Evolutionary conservation across 2,113 vertebrate genomes (phyloP), one percentile per base, ranked within the genome.

Genomic region (Cygnus atratus): DNA sequence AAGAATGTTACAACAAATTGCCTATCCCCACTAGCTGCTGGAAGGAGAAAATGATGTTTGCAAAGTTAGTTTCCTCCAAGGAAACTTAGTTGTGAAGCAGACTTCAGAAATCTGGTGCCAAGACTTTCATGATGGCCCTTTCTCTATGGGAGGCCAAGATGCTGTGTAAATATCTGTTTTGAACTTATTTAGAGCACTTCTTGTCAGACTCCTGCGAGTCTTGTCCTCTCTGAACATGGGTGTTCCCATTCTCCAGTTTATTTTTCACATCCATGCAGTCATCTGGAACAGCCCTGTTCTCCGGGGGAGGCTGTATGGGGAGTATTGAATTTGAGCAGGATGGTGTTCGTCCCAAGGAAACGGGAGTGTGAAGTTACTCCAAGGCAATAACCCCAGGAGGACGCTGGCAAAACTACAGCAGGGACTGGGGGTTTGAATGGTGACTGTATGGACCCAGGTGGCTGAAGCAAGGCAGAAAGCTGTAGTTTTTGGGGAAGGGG

Each of bases 211-310:
- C 44, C 59, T 92, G 63, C 0, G 1, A 87, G 81, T 33, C 71
- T 82, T 82, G 54, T 73, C 55, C 15, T 68, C 65, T 90, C 83
- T 93, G 88, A 83, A 52, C 59, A 87, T 81, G 92, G 92, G 90
- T 93, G 90, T 96, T 95, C 88, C 92, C 72, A 29, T 67, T 80
- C 72, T 74, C 90, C 39, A 11, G 39, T 75, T 96, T 92, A 55
- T 93, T 87, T 96, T 82, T 59, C 76, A 84, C 68, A 61, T 57
- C 87, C 0, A 2, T 90, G 81, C 15, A 9, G 41, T 85, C 67
- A 76, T 91, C 65, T 94, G 95, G 79, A 92, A 65, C 92, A 78
- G 79, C 52, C 92, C 65, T 12, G 16, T 29, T 93, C 68, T 81
- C 26, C 0, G 1, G 25, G 67, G 46, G 29, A 90, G 84, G 66